phyloP scores from a whole-genome alignment of 64 coral and sea anemone species.

The Dendrophyllia cribrosa region DNA sequence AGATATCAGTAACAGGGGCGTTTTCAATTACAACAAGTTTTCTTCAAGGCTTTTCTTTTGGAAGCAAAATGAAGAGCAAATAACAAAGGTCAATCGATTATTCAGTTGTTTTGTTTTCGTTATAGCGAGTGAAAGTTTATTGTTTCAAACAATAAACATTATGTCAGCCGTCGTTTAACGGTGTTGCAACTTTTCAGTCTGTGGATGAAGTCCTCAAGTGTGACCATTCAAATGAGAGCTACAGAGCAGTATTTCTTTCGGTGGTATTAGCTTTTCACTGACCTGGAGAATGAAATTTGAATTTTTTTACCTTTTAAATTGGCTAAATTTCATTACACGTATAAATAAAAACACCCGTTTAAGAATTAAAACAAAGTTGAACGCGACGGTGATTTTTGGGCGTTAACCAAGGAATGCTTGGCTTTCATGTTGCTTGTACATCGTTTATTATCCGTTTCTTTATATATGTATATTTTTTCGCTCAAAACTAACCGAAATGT shows the following conservation, averaged over 20 bases:
- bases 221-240: background rate
- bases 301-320: no score
- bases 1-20: background rate
- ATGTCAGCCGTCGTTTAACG: no score
- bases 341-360: no score
- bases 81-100: background rate
- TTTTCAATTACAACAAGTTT: background rate
- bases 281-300: no score
- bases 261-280: no score
- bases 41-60: background rate
- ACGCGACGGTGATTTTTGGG: background rate
- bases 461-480: no score
- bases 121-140: background rate
- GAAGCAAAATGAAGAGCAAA: background rate
- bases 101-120: conserved; percentile 23
- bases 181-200: no score
- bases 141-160: background rate
- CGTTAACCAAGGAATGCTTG: background rate
- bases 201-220: background rate
- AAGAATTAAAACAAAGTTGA: background rate
- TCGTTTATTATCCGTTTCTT: no score
- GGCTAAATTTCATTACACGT: no score
- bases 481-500: no score
- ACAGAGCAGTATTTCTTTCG: no score
- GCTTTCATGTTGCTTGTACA: background rate